phyloP scores from a whole-genome alignment of 2,888 invertebrate species.

The Bruchidius siliquastri region DNA sequence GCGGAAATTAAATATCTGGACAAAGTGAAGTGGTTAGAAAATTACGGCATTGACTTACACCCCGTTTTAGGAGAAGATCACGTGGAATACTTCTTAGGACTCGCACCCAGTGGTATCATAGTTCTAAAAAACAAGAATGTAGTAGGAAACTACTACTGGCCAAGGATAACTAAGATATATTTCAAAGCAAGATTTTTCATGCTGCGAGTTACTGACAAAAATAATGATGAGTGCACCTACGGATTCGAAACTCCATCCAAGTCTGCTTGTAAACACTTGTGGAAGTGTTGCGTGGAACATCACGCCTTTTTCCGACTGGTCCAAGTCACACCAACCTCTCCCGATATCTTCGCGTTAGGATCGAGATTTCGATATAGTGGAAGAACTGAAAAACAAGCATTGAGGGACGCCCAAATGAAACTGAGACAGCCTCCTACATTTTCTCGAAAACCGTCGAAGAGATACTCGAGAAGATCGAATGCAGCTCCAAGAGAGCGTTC shows the following conservation, averaged over 20 bases:
- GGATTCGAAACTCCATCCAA: constrained; percentile 92
- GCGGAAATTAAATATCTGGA: constrained; percentile 94
- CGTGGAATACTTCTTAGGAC: constrained; percentile 87
- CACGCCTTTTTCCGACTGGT: constrained; percentile 89
- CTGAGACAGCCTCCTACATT: constrained; percentile 55
- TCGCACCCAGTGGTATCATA: constrained; percentile 93
- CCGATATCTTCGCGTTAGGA: constrained; percentile 73
- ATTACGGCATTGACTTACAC: constrained; percentile 97
- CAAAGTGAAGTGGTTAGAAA: constrained; percentile 97
- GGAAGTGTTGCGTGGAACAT: constrained; percentile 95
- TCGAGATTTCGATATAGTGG: constrained; percentile 66
- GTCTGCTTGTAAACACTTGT: constrained; percentile 89
- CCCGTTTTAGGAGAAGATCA: constrained; percentile 95
- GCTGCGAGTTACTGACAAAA: constrained; percentile 92
- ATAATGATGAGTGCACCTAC: constrained; percentile 93
- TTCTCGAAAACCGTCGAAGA: constrained; percentile 59
- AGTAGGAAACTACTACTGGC: constrained; percentile 98
- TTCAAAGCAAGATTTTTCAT: constrained; percentile 96
- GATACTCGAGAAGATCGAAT: constrained; percentile 62
- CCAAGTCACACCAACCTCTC: constrained; percentile 71
- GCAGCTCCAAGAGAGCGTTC: constrained; percentile 11
- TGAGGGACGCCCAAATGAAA: constrained; percentile 49
- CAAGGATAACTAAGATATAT: constrained; percentile 92
- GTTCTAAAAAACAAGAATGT: constrained; percentile 92
- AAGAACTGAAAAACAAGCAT: constrained; percentile 58